These are phyloP conservation scores for Lymantria dispar DNA, from an alignment of 2,888 invertebrate species.

Conservation along the genomic window DNA sequence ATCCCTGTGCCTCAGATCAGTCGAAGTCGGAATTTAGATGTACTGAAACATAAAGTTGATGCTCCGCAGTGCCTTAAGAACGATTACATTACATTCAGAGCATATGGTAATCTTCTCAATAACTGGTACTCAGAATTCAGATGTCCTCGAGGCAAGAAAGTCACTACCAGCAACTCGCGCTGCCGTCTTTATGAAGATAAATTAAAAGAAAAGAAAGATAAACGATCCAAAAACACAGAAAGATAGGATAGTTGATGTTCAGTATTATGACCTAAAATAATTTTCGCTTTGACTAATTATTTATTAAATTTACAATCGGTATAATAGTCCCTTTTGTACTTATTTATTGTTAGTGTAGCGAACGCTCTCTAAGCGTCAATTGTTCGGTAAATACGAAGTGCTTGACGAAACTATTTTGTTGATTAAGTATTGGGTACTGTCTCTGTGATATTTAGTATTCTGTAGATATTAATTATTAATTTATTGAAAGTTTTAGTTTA, in stretches of 20 bases:
- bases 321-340: conserved; percentile 44
- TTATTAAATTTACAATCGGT: conserved; percentile 40
- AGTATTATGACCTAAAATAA: conserved; percentile 30
- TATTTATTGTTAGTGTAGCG: conserved; percentile 47
- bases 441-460: conserved; percentile 82
- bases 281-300: conserved; percentile 33
- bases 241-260: conserved; percentile 34
- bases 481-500: conserved; percentile 68
- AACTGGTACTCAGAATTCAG: conserved; percentile 81
- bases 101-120: conserved; percentile 81
- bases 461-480: conserved; percentile 73
- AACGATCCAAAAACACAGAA: conserved; percentile 28
- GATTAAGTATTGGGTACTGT: conserved; percentile 80
- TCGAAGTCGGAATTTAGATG: conserved; percentile 62
- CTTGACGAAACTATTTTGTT: conserved; percentile 74
- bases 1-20: conserved; percentile 56
- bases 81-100: conserved; percentile 83
- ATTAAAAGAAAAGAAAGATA: conserved; percentile 52
- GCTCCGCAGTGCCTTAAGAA: conserved; percentile 80
- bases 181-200: conserved; percentile 54
- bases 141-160: conserved; percentile 58
- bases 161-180: conserved; percentile 39
- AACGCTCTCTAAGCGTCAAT: conserved; percentile 52
- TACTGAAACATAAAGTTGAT: conserved; percentile 65
- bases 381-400: conserved; percentile 53